Conservation (phyloP, 2,888 invertebrate species). For the Beris chalybata region DNA sequence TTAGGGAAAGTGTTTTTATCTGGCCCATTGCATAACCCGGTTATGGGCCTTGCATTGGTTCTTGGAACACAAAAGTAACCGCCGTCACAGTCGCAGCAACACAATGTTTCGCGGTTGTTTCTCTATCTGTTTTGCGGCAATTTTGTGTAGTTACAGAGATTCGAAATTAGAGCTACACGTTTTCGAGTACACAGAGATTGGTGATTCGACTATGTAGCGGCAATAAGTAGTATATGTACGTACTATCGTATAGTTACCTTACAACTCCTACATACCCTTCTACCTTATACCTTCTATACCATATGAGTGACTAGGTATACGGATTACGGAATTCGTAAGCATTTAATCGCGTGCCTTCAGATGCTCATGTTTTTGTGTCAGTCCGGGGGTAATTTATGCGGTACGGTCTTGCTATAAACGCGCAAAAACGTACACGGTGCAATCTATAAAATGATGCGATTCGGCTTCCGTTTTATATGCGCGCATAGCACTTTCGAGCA, state of each 20-base stretch:
- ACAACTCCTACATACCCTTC: conserved; percentile 16
- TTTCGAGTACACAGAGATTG: background rate
- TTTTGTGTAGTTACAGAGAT: conserved; percentile 31
- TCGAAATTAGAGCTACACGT: conserved; percentile 33
- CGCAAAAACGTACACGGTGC: conserved; percentile 18
- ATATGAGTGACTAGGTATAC: background rate
- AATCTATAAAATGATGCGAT: conserved; percentile 7
- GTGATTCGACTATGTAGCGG: background rate
- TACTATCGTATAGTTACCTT: background rate
- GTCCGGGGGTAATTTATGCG: background rate
- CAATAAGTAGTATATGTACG: background rate
- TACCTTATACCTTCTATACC: background rate
- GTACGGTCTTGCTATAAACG: conserved; percentile 8
- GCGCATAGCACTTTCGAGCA: conserved; percentile 10
- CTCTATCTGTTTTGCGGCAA: conserved; percentile 30
- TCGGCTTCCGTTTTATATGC: conserved; percentile 25
- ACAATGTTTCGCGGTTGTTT: conserved; percentile 30
- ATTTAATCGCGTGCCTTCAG: conserved; percentile 25
- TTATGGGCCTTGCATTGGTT: conserved; percentile 36
- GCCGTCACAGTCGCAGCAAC: conserved; percentile 13
- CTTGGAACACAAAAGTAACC: conserved; percentile 31
- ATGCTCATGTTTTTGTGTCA: conserved; percentile 15
- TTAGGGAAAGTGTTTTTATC: conserved; percentile 40
- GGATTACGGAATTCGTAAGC: conserved; percentile 27
- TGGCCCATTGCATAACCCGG: conserved; percentile 38